Evolutionary conservation across 2,113 vertebrate species (phyloP).

Genomic region (Fulica atra): DNA sequence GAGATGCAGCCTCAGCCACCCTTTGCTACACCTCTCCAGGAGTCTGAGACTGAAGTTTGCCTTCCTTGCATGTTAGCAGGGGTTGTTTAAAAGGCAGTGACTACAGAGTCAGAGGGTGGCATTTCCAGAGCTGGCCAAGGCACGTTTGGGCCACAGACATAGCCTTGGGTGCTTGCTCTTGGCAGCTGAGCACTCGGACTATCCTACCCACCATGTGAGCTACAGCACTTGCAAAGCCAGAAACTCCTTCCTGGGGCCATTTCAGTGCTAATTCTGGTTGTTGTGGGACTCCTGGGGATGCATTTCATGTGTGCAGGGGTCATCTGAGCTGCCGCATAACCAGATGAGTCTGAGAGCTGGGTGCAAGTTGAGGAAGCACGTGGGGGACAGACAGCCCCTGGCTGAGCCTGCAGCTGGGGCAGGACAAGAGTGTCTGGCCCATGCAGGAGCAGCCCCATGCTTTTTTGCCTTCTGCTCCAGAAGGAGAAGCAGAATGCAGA

Average conservation of each 20-base stretch:
- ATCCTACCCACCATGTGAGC: neutral
- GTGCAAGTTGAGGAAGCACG: accelerated
- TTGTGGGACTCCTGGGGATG: neutral
- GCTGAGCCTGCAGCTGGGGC: neutral
- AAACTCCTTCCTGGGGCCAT: neutral
- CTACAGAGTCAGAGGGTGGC: neutral
- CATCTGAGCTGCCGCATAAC: neutral
- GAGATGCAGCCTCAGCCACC: neutral
- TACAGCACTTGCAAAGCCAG: neutral
- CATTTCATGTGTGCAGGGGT: neutral
- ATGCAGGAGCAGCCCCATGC: accelerated
- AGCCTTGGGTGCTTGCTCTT: neutral
- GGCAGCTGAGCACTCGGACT: neutral
- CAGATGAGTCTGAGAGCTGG: neutral
- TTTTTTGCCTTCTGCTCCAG: neutral
- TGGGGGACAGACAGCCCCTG: neutral
- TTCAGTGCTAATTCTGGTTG: neutral
- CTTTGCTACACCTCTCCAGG: neutral
- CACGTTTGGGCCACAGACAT: neutral
- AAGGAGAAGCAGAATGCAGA: neutral
- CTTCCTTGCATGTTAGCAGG: neutral
- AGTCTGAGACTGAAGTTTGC: neutral
- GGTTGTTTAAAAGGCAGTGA: neutral
- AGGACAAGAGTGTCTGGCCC: accelerated
- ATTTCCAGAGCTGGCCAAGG: neutral